Evolutionary conservation across 92 coral and sea anemone species (phyloP).

Genomic region (Bergia puertoricense): DNA sequence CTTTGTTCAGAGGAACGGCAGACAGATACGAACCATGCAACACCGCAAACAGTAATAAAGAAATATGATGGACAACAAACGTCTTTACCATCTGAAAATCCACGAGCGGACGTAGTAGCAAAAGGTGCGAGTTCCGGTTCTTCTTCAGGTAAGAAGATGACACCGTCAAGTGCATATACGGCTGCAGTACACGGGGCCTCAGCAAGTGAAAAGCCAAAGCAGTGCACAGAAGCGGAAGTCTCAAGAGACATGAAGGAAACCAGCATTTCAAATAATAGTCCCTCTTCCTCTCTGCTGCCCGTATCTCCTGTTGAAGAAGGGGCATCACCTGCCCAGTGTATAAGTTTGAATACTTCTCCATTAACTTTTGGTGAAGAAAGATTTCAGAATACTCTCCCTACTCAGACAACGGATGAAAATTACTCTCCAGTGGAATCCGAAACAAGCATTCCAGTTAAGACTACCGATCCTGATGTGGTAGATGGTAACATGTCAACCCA

Average conservation of each 20-base stretch:
- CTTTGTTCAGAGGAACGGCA: constrained; percentile 9
- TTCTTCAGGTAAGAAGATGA: background rate
- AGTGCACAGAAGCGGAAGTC: background rate
- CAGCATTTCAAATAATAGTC: background rate
- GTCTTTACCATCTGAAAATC: background rate
- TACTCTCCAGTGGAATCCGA: background rate
- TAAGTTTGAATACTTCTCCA: background rate
- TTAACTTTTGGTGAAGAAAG: no score
- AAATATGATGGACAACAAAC: background rate
- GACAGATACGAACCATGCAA: background rate
- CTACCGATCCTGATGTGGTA: background rate
- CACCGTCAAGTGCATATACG: background rate
- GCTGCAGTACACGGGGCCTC: background rate
- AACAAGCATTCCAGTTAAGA: background rate
- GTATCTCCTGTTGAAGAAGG: background rate
- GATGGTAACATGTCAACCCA: background rate
- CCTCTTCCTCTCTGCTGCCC: background rate
- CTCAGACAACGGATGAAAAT: background rate
- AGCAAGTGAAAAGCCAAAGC: background rate
- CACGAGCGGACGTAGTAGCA: background rate
- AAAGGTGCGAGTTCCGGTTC: background rate
- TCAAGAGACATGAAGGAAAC: background rate
- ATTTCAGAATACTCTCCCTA: no score
- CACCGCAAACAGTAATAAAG: background rate
- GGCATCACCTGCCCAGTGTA: background rate